phyloP scores from a whole-genome alignment of 1,140 invertebrate species.

The Medauroidea extradentata region DNA sequence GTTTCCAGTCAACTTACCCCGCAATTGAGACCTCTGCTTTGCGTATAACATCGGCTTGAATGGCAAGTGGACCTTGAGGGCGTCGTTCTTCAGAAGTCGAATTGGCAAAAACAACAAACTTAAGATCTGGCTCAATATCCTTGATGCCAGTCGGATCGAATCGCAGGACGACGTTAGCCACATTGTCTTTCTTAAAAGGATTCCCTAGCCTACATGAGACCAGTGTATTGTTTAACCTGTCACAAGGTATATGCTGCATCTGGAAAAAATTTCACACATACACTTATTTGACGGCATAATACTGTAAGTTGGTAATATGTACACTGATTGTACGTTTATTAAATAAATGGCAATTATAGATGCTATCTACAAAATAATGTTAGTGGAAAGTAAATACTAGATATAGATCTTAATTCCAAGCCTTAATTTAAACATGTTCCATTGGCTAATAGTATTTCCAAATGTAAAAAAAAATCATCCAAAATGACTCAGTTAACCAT shows the following conservation, averaged over 20 bases:
- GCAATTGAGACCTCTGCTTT: conserved; percentile 75
- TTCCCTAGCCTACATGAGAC: conserved; percentile 83
- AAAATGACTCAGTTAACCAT: too few species aligned
- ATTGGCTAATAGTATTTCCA: too few species aligned
- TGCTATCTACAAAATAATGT: too few species aligned
- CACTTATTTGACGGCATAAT: too few species aligned
- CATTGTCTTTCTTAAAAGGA: conserved; percentile 68
- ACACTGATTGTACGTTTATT: too few species aligned
- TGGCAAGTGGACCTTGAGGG: conserved; percentile 50
- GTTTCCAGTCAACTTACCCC: conserved; percentile 54
- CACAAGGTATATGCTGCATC: conserved; percentile 57
- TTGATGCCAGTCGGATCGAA: conserved; percentile 74
- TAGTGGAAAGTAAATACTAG: too few species aligned
- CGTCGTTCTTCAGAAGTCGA: conserved; percentile 75
- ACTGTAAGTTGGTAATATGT: too few species aligned
- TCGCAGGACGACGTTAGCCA: conserved; percentile 58
- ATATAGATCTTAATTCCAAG: too few species aligned
- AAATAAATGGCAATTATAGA: too few species aligned
- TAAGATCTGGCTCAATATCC: conserved; percentile 61
- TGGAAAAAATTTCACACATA: conserved; percentile 29
- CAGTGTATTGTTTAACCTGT: conserved; percentile 65
- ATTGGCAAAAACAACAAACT: conserved; percentile 73
- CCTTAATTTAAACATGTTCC: too few species aligned
- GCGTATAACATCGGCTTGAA: conserved; percentile 67
- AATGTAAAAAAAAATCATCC: too few species aligned